phyloP scores from a whole-genome alignment of 2,888 invertebrate genomes.

The Pollenia labialis region DNA sequence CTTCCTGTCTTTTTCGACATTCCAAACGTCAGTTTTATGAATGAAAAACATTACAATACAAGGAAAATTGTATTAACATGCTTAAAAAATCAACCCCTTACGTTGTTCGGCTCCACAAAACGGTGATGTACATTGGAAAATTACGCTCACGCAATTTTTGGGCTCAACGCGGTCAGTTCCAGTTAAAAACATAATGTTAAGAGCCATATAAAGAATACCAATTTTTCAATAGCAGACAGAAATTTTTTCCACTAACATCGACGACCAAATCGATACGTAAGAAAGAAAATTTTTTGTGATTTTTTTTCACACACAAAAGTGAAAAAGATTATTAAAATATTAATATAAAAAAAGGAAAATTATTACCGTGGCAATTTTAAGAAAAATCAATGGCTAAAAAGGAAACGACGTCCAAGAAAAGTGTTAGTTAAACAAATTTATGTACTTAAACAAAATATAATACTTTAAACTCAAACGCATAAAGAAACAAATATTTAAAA shows the following conservation, averaged over 20 bases:
- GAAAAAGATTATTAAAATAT: constrained; percentile 51
- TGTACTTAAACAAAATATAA: constrained; percentile 30
- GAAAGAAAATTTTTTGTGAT: constrained; percentile 74
- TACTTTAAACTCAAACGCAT: constrained; percentile 22
- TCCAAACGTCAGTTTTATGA: constrained; percentile 69
- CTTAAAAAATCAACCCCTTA: constrained; percentile 48
- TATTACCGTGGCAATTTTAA: constrained; percentile 50
- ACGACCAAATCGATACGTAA: constrained; percentile 81
- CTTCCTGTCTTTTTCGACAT: constrained; percentile 13
- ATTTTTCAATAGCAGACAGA: constrained; percentile 72
- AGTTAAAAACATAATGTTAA: constrained; percentile 67
- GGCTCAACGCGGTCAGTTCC: constrained; percentile 64
- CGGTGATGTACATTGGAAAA: constrained; percentile 57
- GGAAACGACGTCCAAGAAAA: constrained; percentile 81
- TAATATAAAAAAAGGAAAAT: constrained; percentile 42
- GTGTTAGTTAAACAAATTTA: constrained; percentile 79
- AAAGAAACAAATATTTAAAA: constrained; percentile 12
- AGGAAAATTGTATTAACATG: constrained; percentile 51
- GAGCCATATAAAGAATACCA: constrained; percentile 57
- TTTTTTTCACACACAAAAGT: constrained; percentile 68
- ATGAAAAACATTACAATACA: constrained; percentile 66
- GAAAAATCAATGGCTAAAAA: constrained; percentile 71
- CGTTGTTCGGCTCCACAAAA: neutral
- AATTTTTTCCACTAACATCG: constrained; percentile 68
- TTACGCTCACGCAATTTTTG: constrained; percentile 72